Evolutionary conservation across 1,140 invertebrate genomes (phyloP).

Genomic region (Drosophila setifemur): DNA sequence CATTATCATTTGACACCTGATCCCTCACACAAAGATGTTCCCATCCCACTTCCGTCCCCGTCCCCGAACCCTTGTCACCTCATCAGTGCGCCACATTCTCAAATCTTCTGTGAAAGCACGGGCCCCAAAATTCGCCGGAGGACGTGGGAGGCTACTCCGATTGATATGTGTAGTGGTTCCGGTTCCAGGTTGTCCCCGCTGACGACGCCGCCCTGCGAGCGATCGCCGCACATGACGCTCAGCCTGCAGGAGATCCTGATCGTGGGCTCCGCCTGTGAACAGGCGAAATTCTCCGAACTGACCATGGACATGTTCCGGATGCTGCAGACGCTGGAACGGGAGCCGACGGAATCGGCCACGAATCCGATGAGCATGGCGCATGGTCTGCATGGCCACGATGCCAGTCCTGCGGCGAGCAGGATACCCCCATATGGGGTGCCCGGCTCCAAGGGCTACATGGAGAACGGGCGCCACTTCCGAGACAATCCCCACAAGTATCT

Average conservation of each 20-base stretch:
- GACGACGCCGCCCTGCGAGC: constrained; percentile 94
- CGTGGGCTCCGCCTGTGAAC: constrained; percentile 95
- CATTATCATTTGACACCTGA: constrained; percentile 46
- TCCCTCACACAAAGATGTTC: constrained; percentile 12
- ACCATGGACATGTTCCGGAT: constrained; percentile 99
- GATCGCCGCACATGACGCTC: constrained; percentile 92
- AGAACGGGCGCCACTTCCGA: constrained; percentile 89
- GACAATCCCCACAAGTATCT: constrained; percentile 99
- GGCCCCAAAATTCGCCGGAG: constrained; percentile 68
- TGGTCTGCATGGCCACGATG: constrained; percentile 87
- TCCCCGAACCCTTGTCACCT: constrained; percentile 57
- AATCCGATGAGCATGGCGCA: constrained; percentile 76
- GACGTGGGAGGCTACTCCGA: constrained; percentile 80
- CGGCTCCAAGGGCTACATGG: constrained; percentile 85
- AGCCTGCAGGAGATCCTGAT: constrained; percentile 97
- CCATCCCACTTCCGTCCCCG: constrained; percentile 3
- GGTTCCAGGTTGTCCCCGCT: constrained; percentile 89
- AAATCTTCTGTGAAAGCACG: constrained; percentile 83
- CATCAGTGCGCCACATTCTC: constrained; percentile 81
- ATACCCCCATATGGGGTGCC: constrained; percentile 86
- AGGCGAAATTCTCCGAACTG: constrained; percentile 98
- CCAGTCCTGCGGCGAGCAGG: constrained; percentile 92
- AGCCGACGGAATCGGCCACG: constrained; percentile 90
- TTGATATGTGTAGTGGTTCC: constrained; percentile 81
- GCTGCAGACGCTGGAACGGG: constrained; percentile 96